A percentile compares a stretch with the other conserved stretches of the same genome.
Conservation (phyloP, 2,888 invertebrate species). For the Temnothorax unifasciatus region DNA sequence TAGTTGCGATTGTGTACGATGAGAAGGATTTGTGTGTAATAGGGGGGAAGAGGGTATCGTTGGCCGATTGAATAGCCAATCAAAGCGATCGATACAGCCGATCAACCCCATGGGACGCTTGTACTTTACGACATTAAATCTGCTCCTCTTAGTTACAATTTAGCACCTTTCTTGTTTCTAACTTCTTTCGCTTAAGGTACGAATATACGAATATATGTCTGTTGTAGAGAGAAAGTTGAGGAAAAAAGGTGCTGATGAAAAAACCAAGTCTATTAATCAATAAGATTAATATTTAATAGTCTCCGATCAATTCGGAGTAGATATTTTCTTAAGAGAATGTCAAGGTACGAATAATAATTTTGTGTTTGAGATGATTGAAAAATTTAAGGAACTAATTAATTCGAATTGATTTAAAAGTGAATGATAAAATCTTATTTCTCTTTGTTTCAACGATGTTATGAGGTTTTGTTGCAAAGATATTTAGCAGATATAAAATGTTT, state of each 20-base stretch:
- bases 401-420: no score
- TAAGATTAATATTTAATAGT: neutral
- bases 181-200: neutral
- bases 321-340: no score
- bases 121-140: conserved; percentile 22
- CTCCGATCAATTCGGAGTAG: no score
- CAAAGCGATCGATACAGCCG: conserved; percentile 50
- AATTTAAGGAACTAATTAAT: no score
- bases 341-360: no score
- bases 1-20: conserved; percentile 29
- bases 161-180: neutral
- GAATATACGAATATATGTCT: neutral
- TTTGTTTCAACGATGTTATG: no score
- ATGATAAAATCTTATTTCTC: no score
- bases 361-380: no score
- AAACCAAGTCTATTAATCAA: neutral
- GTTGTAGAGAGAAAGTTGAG: neutral
- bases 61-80: conserved; percentile 56
- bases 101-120: conserved; percentile 44
- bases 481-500: no score
- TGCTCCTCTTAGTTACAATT: conserved; percentile 24
- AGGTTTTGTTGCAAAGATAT: no score
- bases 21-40: conserved; percentile 43
- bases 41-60: conserved; percentile 38
- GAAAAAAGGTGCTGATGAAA: neutral